Evolutionary conservation across 2,888 invertebrate genomes (phyloP).

Genomic region (Pterostichus niger): DNA sequence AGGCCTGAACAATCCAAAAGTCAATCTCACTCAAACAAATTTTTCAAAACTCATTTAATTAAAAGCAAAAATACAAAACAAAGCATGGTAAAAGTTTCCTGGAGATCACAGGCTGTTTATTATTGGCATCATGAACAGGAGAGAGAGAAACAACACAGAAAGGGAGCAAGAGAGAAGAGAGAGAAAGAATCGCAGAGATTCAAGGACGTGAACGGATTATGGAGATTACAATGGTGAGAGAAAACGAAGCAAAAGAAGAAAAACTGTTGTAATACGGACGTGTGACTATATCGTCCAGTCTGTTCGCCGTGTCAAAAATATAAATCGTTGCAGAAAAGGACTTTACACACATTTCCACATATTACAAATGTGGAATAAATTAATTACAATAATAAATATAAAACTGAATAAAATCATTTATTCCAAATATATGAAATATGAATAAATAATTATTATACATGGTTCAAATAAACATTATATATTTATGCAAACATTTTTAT

Average conservation of each 20-base stretch:
- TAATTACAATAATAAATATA: constrained; percentile 26
- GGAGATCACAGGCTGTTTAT: constrained; percentile 51
- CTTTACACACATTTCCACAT: not conserved
- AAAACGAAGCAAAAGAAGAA: constrained; percentile 62
- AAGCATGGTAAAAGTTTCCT: constrained; percentile 28
- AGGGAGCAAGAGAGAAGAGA: constrained; percentile 42
- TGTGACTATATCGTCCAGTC: constrained; percentile 60
- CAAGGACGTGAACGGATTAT: constrained; percentile 66
- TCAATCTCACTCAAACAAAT: constrained; percentile 51
- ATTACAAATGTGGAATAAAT: constrained; percentile 32
- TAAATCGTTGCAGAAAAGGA: constrained; percentile 31
- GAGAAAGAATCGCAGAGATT: constrained; percentile 52
- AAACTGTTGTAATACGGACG: constrained; percentile 61
- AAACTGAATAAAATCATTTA: constrained; percentile 10
- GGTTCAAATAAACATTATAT: constrained; percentile 43
- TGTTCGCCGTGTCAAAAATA: constrained; percentile 62
- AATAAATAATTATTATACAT: constrained; percentile 2
- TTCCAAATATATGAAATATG: constrained; percentile 37
- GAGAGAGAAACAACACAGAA: constrained; percentile 30
- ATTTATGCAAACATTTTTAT: constrained; percentile 23
- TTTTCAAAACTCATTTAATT: constrained; percentile 54
- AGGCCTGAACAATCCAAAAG: constrained; percentile 29
- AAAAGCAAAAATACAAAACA: constrained; percentile 51
- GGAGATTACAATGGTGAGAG: constrained; percentile 63
- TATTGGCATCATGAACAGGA: constrained; percentile 43